phyloP scores from a whole-genome alignment of 2,113 vertebrate genomes.

The Rhadina sibilatrix region DNA sequence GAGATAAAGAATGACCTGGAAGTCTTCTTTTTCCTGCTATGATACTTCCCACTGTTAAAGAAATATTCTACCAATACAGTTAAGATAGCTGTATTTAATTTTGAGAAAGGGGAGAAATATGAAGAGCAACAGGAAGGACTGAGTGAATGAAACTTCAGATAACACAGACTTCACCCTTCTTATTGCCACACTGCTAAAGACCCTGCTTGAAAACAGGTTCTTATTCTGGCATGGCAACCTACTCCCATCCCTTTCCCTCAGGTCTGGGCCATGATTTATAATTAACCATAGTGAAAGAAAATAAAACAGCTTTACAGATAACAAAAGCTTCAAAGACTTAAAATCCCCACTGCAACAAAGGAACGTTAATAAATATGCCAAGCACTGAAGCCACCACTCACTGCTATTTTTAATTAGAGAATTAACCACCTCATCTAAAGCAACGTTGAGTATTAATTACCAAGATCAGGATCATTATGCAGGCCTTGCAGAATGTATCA shows the following conservation, averaged over 20 bases:
- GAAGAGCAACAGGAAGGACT: neutral
- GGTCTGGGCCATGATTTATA: neutral
- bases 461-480: neutral
- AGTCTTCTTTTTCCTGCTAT: neutral
- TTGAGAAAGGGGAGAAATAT: neutral
- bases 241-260: neutral
- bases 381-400: constrained; percentile 2
- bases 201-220: neutral
- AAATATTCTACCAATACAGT: neutral
- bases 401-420: constrained; percentile 55
- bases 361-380: neutral
- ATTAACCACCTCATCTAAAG: constrained; percentile 10
- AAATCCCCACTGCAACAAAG: constrained; percentile 23
- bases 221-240: neutral
- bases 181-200: neutral
- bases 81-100: neutral
- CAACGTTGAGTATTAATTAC: constrained; percentile 4
- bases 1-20: neutral
- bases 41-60: neutral
- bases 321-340: constrained; percentile 53
- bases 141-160: too few relatives aligned
- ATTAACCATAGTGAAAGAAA: neutral
- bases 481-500: neutral
- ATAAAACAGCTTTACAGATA: neutral
- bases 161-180: neutral